These are phyloP conservation scores for Teleogryllus occipitalis DNA, from an alignment of 1,140 invertebrate genomes.

Conservation along the genomic window DNA sequence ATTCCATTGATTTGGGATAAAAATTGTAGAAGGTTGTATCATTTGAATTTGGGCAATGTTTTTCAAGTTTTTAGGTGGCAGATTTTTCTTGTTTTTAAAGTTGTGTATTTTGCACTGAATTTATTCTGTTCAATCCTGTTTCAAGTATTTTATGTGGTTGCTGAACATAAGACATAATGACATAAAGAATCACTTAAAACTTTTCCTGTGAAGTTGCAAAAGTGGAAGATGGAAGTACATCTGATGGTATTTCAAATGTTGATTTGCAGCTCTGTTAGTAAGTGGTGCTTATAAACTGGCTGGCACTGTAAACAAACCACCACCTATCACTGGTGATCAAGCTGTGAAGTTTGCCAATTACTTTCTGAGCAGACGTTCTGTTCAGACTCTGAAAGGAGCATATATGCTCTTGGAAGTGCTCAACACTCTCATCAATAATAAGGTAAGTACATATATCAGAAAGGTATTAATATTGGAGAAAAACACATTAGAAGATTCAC, in stretches of 20 bases:
- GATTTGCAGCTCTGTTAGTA: slow-evolving; percentile 52
- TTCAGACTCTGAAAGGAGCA: slow-evolving; percentile 75
- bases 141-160: no score
- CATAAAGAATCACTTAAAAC: no score
- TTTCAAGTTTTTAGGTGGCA: no score
- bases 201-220: no score
- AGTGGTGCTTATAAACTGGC: slow-evolving; percentile 66
- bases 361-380: slow-evolving; percentile 79
- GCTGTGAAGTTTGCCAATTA: slow-evolving; percentile 86
- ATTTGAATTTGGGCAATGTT: no score
- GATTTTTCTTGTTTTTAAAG: no score
- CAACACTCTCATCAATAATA: slow-evolving; percentile 56
- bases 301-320: slow-evolving; percentile 56
- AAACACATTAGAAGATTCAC: no score
- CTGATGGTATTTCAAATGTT: not conserved
- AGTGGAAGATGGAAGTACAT: not conserved
- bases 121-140: no score
- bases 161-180: no score
- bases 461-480: not conserved
- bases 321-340: slow-evolving; percentile 66
- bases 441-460: slow-evolving; percentile 35
- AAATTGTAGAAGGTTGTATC: no score
- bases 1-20: no score
- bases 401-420: slow-evolving; percentile 70
- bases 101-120: no score